Evolutionary conservation across 2,888 invertebrate genomes (phyloP).

Genomic region (Nephrotoma appendiculata): DNA sequence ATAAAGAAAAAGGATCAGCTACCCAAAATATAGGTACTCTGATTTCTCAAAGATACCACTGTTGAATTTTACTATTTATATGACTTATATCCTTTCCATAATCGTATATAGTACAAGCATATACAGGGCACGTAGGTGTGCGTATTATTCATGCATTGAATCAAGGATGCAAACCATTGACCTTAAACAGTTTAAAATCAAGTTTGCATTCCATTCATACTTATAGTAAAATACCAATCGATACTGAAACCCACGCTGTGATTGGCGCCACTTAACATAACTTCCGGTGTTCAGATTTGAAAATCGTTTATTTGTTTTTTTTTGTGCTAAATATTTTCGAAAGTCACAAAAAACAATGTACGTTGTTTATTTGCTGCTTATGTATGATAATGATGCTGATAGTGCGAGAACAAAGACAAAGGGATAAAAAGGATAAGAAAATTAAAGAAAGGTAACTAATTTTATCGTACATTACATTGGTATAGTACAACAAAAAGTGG

Average conservation of each 20-base stretch:
- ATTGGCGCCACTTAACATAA: background rate
- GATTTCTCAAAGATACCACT: background rate
- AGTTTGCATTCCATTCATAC: background rate
- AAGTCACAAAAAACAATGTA: background rate
- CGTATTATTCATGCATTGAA: background rate
- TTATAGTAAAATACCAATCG: background rate
- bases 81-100: background rate
- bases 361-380: background rate
- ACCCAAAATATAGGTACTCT: background rate
- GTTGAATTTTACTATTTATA: background rate
- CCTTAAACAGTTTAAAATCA: background rate
- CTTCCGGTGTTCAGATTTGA: background rate
- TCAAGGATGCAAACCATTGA: background rate
- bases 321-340: background rate
- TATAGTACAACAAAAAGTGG: background rate
- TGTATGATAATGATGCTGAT: background rate
- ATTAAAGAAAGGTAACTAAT: background rate
- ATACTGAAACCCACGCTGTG: background rate
- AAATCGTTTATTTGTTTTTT: background rate
- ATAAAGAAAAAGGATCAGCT: background rate
- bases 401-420: background rate
- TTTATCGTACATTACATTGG: background rate
- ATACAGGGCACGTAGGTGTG: background rate
- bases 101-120: background rate
- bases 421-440: background rate